A percentile compares a stretch with the other conserved stretches of the same genome.
phyloP scores from a whole-genome alignment of 92 coral and sea anemone genomes.

The Bergia sp. region DNA sequence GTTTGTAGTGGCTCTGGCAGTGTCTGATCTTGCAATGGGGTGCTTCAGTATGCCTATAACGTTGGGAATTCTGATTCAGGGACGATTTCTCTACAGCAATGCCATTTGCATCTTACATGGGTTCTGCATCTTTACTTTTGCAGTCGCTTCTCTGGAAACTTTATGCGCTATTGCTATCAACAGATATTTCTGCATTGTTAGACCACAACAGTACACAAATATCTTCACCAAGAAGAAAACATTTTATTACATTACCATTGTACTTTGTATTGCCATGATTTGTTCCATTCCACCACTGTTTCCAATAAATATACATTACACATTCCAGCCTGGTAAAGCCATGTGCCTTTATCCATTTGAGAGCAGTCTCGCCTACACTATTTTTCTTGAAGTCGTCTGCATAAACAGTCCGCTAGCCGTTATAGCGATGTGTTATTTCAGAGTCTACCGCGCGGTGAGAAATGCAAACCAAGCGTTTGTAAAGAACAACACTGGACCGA shows the following conservation, averaged over 20 bases:
- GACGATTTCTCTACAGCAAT: conserved; percentile 16
- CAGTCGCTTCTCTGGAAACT: background rate
- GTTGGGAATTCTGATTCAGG: background rate
- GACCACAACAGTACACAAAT: conserved; percentile 6
- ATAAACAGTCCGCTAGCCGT: conserved; percentile 36
- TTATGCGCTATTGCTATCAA: conserved; percentile 30
- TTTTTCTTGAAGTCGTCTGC: conserved; percentile 22
- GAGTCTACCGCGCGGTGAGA: conserved; percentile 41
- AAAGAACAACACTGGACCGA: conserved; percentile 19
- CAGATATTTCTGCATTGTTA: conserved; percentile 45
- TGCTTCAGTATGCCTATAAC: conserved; percentile 47
- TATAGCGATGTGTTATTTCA: conserved; percentile 48
- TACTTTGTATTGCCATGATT: conserved; percentile 10
- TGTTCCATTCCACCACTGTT: conserved; percentile 53
- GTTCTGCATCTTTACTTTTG: conserved; percentile 9
- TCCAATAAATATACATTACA: conserved; percentile 13
- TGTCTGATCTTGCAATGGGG: conserved; percentile 27
- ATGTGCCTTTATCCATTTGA: conserved; percentile 52
- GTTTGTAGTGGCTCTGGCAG: conserved; percentile 46
- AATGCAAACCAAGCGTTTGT: conserved; percentile 49
- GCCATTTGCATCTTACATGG: conserved; percentile 38
- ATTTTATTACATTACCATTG: conserved; percentile 6
- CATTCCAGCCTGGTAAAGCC: conserved; percentile 49
- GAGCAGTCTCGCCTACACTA: conserved; percentile 35
- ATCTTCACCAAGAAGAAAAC: conserved; percentile 18